Evolutionary conservation across 2,113 vertebrate species (phyloP).

Genomic region (Hypanus sabinus): DNA sequence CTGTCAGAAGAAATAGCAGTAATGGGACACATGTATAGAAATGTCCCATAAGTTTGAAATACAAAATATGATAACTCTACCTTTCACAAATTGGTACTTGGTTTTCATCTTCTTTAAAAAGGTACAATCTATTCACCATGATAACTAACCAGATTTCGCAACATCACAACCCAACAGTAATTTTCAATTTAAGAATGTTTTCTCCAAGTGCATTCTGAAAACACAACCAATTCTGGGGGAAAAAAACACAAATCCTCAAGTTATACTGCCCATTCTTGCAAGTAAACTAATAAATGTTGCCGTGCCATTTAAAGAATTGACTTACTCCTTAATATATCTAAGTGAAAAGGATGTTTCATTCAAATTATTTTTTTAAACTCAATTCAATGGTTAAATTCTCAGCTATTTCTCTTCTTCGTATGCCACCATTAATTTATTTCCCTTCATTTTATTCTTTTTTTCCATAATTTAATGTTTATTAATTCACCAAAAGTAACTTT

Average conservation of each 20-base stretch:
- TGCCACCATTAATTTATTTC: not conserved
- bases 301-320: not conserved
- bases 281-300: not conserved
- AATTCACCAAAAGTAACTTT: constrained; percentile 7
- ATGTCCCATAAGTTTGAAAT: too few relatives aligned
- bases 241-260: not conserved
- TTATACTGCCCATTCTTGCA: not conserved
- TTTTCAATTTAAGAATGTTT: not conserved
- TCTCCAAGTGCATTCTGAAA: not conserved
- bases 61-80: too few relatives aligned
- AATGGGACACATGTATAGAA: too few relatives aligned
- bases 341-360: not conserved
- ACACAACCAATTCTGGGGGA: not conserved
- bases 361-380: not conserved
- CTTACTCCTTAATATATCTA: not conserved
- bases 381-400: not conserved
- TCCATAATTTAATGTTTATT: not conserved
- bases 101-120: too few relatives aligned
- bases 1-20: too few relatives aligned
- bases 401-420: not conserved
- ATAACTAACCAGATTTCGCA: too few relatives aligned
- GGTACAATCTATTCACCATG: too few relatives aligned
- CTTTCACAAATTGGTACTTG: too few relatives aligned
- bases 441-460: not conserved
- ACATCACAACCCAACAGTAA: too few relatives aligned